phyloP scores from a whole-genome alignment of 2,797 vertebrate species.

The Channa striata region DNA sequence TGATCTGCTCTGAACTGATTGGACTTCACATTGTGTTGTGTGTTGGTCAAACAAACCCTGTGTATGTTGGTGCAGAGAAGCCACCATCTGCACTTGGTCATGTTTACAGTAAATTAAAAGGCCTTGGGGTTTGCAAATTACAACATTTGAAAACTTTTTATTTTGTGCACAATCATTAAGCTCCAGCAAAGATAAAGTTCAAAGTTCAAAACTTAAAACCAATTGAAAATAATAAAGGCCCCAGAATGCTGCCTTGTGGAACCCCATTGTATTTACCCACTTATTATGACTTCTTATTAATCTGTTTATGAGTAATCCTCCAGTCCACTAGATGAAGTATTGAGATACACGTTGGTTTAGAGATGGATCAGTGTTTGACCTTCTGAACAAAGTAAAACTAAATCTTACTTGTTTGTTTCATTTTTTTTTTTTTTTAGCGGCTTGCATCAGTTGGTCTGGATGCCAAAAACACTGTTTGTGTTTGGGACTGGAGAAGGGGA shows the following conservation, averaged over 20 bases:
- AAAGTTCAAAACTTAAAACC: not conserved
- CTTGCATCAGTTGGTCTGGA: slow-evolving; percentile 94
- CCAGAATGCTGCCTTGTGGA: slow-evolving; percentile 2
- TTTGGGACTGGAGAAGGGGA: slow-evolving; percentile 98
- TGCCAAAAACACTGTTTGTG: slow-evolving; percentile 95
- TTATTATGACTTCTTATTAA: too few relatives aligned
- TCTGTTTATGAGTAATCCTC: not conserved
- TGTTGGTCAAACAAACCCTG: too few relatives aligned
- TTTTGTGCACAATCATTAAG: too few relatives aligned
- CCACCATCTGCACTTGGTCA: too few relatives aligned
- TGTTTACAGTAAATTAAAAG: too few relatives aligned
- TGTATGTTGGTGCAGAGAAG: too few relatives aligned
- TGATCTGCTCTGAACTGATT: too few relatives aligned
- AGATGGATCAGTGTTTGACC: not conserved
- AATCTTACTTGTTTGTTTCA: not conserved
- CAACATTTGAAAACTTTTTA: too few relatives aligned
- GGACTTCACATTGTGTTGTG: too few relatives aligned
- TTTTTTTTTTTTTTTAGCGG: slow-evolving; percentile 75
- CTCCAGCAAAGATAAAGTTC: too few relatives aligned
- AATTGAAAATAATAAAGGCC: too few relatives aligned
- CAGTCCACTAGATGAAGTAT: not conserved
- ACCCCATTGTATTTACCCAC: not conserved
- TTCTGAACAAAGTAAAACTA: not conserved
- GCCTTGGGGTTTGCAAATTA: too few relatives aligned
- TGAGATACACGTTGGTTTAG: not conserved